Evolutionary conservation across 1,140 invertebrate genomes (phyloP).

Genomic region (Melitaea cinxia): DNA sequence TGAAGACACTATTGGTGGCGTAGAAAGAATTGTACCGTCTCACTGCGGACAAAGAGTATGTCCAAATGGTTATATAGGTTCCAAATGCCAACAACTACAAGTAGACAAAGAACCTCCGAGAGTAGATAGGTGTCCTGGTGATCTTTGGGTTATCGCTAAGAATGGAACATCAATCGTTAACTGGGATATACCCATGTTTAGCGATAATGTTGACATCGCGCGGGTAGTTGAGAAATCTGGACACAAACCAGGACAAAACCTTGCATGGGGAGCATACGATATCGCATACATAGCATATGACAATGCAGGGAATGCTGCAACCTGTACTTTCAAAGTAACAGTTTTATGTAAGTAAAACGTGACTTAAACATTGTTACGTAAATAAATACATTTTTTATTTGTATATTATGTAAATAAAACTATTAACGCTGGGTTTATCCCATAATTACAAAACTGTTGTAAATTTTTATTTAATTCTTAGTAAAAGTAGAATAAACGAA

Average conservation of each 20-base stretch:
- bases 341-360: constrained; percentile 88
- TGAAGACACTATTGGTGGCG: constrained; percentile 93
- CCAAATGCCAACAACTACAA: constrained; percentile 91
- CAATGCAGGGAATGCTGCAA: constrained; percentile 93
- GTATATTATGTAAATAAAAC: no score
- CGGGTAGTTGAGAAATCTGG: constrained; percentile 93
- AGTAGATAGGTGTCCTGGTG: constrained; percentile 94
- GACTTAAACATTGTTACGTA: no score
- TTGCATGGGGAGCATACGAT: constrained; percentile 95
- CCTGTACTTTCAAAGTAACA: constrained; percentile 96
- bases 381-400: no score
- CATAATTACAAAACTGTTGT: no score
- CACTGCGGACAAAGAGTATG: constrained; percentile 94
- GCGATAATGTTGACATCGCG: constrained; percentile 91
- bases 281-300: constrained; percentile 97
- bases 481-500: no score
- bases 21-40: constrained; percentile 95
- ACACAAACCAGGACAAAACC: constrained; percentile 93
- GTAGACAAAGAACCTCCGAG: constrained; percentile 93
- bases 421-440: no score
- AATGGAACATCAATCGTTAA: constrained; percentile 95
- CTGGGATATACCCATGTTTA: constrained; percentile 97
- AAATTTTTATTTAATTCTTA: no score
- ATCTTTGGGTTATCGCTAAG: constrained; percentile 96
- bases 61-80: constrained; percentile 91